phyloP scores from a whole-genome alignment of 2,113 vertebrate genomes.

The Campylomormyrus tamandua region DNA sequence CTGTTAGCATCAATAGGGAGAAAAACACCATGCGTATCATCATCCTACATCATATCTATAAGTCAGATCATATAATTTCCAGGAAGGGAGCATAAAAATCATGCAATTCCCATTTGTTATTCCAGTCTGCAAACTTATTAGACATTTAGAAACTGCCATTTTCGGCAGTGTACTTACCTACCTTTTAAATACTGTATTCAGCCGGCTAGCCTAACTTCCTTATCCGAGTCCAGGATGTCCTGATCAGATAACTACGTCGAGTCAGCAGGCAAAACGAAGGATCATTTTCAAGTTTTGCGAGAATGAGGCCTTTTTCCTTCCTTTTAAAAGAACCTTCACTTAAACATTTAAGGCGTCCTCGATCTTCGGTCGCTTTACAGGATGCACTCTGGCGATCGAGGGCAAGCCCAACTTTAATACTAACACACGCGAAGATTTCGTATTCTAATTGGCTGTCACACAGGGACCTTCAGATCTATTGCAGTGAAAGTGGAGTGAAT shows the following conservation, averaged over 20 bases:
- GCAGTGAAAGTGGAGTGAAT: background rate
- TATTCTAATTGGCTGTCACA: background rate
- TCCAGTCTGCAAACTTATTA: background rate
- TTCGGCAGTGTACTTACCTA: background rate
- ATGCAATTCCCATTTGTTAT: background rate
- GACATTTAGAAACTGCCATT: background rate
- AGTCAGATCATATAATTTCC: background rate
- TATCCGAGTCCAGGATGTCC: background rate
- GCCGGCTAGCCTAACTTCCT: background rate
- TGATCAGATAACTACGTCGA: background rate
- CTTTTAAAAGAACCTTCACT: background rate
- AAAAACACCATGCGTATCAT: background rate
- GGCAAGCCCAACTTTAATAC: background rate
- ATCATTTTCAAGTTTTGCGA: background rate
- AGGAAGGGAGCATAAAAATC: background rate
- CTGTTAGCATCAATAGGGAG: background rate
- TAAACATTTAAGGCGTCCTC: background rate
- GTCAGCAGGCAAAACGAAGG: background rate
- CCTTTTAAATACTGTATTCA: background rate
- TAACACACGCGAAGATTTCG: background rate
- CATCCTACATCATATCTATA: background rate
- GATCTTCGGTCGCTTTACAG: background rate
- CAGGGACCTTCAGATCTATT: background rate
- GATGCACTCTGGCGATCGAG: background rate
- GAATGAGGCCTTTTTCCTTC: background rate